Evolutionary conservation across 1,140 invertebrate species (phyloP).

Genomic region (Oncopeltus fasciatus): DNA sequence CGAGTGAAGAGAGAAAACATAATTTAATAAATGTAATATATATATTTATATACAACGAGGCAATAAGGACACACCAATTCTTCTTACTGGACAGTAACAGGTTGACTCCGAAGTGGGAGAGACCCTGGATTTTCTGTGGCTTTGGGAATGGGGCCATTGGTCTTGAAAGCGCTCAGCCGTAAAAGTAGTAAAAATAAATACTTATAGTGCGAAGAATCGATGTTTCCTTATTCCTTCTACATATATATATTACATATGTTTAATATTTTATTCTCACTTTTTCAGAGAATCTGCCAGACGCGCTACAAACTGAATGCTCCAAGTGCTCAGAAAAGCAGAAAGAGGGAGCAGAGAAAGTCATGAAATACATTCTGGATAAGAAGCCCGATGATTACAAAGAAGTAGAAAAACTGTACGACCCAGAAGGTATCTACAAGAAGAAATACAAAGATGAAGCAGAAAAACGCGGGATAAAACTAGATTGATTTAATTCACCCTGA

Average conservation of each 20-base stretch:
- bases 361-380: no score
- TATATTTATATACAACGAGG: not conserved
- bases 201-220: no score
- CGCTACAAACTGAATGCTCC: not conserved
- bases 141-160: no score
- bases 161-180: no score
- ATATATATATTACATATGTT: not conserved
- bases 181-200: no score
- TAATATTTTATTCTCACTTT: not conserved
- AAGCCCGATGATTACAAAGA: slow-evolving; percentile 19
- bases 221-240: not conserved
- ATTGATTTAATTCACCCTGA: no score
- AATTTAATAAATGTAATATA: not conserved
- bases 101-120: not conserved
- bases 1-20: not conserved
- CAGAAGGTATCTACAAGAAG: slow-evolving; percentile 18
- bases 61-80: not conserved
- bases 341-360: not conserved
- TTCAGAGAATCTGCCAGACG: not conserved
- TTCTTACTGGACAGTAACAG: not conserved
- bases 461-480: slow-evolving; percentile 2
- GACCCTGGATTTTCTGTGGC: not conserved
- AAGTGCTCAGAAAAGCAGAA: not conserved
- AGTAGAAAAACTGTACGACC: slow-evolving; percentile 23
- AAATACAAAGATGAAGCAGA: slow-evolving; percentile 38